Conservation (phyloP, 2,113 vertebrate species). For the Tricholaema leucomelas region DNA sequence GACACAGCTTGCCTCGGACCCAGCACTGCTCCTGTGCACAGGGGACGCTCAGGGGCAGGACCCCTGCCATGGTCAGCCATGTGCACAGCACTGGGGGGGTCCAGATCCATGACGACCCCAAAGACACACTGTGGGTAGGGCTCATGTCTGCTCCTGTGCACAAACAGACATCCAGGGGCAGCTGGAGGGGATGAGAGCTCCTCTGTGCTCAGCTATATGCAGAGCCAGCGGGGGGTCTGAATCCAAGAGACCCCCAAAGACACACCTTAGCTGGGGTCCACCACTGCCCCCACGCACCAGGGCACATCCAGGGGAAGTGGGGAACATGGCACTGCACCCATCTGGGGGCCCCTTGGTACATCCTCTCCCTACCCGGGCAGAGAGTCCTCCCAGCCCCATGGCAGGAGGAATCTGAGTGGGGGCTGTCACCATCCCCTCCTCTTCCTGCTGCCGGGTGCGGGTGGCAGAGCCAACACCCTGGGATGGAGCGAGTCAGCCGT, state of each 20-base stretch:
- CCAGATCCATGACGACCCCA: too few relatives aligned
- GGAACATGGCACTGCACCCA: background rate
- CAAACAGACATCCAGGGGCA: too few relatives aligned
- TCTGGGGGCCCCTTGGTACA: fast-evolving
- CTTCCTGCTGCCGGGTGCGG: fast-evolving
- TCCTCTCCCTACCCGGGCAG: background rate
- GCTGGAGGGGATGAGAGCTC: background rate
- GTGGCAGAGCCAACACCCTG: background rate
- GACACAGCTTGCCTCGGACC: too few relatives aligned
- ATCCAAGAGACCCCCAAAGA: background rate
- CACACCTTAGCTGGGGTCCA: fast-evolving
- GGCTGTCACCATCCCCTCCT: background rate
- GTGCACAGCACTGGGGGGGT: too few relatives aligned
- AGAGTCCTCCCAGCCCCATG: fast-evolving
- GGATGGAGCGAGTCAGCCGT: background rate
- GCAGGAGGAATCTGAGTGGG: background rate
- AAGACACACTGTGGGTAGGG: too few relatives aligned
- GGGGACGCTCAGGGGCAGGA: too few relatives aligned
- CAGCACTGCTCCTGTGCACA: too few relatives aligned
- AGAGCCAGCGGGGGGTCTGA: fast-evolving
- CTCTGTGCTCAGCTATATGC: background rate
- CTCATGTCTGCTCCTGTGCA: too few relatives aligned
- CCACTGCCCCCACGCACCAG: fast-evolving
- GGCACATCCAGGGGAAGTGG: background rate
- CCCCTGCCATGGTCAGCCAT: too few relatives aligned